Base-by-base conservation (phyloP, 2,113 vertebrate genomes). In the Dolichallabes microphthalmus region DNA sequence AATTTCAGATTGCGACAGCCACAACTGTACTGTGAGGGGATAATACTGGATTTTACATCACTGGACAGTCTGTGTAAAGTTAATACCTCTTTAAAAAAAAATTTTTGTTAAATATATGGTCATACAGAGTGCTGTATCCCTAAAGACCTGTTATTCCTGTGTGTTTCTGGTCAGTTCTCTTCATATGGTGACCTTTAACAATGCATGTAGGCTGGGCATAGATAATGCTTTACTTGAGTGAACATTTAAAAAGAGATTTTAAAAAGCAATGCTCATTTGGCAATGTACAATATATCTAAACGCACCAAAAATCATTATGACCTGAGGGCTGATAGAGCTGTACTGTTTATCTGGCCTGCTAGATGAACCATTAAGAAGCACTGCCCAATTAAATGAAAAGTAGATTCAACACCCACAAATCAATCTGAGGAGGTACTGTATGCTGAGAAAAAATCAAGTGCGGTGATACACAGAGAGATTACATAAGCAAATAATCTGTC, bases 371-470 rank as follows among this genome's bases (percentile, higher is more conserved):
- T 58, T 58, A 50, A 52, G 78, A 82, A 87, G 10, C 63, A 71
- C 63, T 30, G 58, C 69, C 69, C 80, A 86, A 52, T 89, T 87
- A 80, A 87, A 87, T 86, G 63, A 88, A 89, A 87, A 86, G 73
- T 6, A 58, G 35, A 87, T 89, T 88, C 79, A 17, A 25, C 15
- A 30, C 39, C 63, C n/a, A 39, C 61, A 73, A 82, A 81, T 79
- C 73, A 87, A 86, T 88, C 74, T 75, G 64, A 82, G 11, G 58
- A 58, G 63, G 79, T 63, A 30, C 50, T 53, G 79, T 63, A 39
- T 35, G 39, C 60, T 53, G 17, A 77, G 15, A 13, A 55, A 77
- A 17, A 74, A 55, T 75, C 27, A 66, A 83, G 60, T 30, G 68
- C 45, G 32, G 30, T 39, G 82, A 69, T 66, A 85, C 27, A 22